phyloP scores from a whole-genome alignment of 1,140 invertebrate species.

The Brachionus calyciflorus region DNA sequence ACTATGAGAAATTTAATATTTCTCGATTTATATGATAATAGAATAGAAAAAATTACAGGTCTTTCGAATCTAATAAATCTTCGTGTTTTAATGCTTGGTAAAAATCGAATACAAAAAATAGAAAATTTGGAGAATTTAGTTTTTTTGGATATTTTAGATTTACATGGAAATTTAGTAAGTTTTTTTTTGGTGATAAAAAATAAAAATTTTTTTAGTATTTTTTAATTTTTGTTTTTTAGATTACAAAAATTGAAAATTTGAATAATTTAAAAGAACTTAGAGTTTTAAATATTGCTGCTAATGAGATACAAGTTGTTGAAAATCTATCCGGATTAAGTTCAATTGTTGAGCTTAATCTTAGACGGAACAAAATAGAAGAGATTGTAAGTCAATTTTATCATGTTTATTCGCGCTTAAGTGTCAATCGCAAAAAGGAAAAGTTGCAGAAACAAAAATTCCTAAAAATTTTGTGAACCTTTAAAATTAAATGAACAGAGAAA shows the following conservation, averaged over 20 bases:
- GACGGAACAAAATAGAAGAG: slow-evolving; percentile 81
- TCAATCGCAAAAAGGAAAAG: too few relatives aligned
- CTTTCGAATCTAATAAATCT: slow-evolving; percentile 73
- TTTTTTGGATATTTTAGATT: slow-evolving; percentile 80
- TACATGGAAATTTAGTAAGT: slow-evolving; percentile 81
- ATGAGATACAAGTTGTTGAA: slow-evolving; percentile 80
- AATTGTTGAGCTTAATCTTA: slow-evolving; percentile 81
- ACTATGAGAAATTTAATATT: slow-evolving; percentile 75
- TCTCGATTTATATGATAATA: slow-evolving; percentile 87
- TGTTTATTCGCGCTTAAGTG: too few relatives aligned
- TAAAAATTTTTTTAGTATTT: background rate
- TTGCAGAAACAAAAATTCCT: too few relatives aligned
- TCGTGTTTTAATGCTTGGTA: slow-evolving; percentile 79
- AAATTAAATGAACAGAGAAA: too few relatives aligned
- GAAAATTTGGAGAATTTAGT: slow-evolving; percentile 71
- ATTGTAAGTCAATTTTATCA: slow-evolving; percentile 60
- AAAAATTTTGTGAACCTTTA: too few relatives aligned
- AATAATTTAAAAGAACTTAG: slow-evolving; percentile 69
- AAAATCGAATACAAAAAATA: slow-evolving; percentile 76
- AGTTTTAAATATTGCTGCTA: slow-evolving; percentile 84
- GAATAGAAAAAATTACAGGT: slow-evolving; percentile 77
- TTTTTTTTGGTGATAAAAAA: slow-evolving; percentile 52
- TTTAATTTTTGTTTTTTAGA: slow-evolving; percentile 50
- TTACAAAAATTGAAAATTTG: slow-evolving; percentile 64
- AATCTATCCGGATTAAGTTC: slow-evolving; percentile 76